These are phyloP conservation scores for Coelopa pilipes DNA, from an alignment of 2,888 invertebrate species.

Conservation along the genomic window DNA sequence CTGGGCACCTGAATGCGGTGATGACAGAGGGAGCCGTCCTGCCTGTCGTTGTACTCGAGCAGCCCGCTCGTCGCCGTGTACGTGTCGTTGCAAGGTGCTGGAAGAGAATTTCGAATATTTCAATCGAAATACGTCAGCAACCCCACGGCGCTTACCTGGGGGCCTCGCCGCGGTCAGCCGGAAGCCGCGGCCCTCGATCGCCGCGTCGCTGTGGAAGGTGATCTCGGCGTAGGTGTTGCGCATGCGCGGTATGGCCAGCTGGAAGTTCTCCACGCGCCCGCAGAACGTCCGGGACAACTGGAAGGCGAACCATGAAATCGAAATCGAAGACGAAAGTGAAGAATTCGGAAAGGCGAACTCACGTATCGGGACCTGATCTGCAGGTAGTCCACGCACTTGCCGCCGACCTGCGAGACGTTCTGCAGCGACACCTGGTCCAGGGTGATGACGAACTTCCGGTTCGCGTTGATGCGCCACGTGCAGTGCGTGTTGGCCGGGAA, in stretches of 20 bases:
- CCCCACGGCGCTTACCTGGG: constrained; percentile 64
- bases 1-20: constrained; percentile 74
- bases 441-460: constrained; percentile 62
- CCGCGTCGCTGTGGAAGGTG: constrained; percentile 54
- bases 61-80: constrained; percentile 76
- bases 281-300: constrained; percentile 42
- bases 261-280: constrained; percentile 43
- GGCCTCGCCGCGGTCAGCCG: constrained; percentile 67
- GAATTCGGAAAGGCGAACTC: constrained; percentile 32
- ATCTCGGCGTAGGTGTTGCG: constrained; percentile 41
- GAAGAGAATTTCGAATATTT: background rate
- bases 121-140: background rate
- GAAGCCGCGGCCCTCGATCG: constrained; percentile 48
- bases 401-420: constrained; percentile 56
- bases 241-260: constrained; percentile 5
- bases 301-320: too few relatives aligned
- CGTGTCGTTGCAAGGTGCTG: constrained; percentile 65
- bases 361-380: constrained; percentile 45
- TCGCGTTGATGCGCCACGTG: constrained; percentile 68
- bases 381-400: constrained; percentile 59
- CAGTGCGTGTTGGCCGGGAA: constrained; percentile 72
- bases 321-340: background rate
- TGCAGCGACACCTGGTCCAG: constrained; percentile 71
- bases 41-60: constrained; percentile 63
- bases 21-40: constrained; percentile 68